Conservation (phyloP, 1,140 invertebrate genomes). For the Rhagoletis pomonella region DNA sequence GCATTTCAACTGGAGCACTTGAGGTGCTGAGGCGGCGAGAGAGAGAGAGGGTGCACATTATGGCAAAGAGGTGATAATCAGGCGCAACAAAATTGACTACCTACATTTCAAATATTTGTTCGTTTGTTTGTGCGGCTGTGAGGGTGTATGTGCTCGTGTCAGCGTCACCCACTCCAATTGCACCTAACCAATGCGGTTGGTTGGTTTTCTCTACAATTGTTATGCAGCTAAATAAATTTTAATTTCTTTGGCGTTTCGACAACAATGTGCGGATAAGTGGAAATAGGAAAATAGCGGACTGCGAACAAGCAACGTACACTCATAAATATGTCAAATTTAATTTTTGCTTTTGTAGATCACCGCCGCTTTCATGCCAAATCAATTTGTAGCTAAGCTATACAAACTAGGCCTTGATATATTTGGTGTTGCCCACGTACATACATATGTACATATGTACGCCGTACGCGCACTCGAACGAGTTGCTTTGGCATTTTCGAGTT, state of each 20-base stretch:
- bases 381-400: background rate
- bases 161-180: constrained; percentile 21
- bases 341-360: background rate
- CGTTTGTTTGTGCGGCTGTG: background rate
- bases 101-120: background rate
- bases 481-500: background rate
- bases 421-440: background rate
- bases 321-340: background rate
- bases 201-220: background rate
- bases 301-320: background rate
- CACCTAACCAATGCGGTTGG: background rate
- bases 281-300: background rate
- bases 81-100: too few relatives aligned
- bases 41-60: background rate
- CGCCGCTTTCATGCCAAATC: constrained; percentile 1
- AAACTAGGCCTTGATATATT: constrained; percentile 3
- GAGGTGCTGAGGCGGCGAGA: background rate
- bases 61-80: background rate
- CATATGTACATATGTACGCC: background rate
- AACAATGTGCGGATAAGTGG: background rate
- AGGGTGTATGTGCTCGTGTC: background rate
- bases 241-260: constrained; percentile 6
- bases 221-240: background rate
- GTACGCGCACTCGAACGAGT: background rate
- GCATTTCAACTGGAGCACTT: too few relatives aligned